A percentile compares a stretch with the other conserved stretches of the same genome.
Evolutionary conservation across 1,140 invertebrate genomes (phyloP).

Genomic region (Drosophila mayri): DNA sequence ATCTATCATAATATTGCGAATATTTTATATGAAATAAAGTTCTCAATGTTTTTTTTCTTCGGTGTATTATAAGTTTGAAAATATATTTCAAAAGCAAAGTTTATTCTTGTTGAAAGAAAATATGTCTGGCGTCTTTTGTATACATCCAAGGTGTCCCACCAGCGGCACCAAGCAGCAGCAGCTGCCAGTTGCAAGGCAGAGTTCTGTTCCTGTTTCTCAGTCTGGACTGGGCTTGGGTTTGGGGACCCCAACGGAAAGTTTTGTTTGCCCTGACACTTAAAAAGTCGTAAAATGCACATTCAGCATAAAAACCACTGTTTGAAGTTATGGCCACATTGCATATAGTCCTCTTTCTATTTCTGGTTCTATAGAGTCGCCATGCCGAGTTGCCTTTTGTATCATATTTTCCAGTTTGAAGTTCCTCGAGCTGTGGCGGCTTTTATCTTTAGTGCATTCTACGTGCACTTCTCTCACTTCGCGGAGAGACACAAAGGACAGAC

Average conservation of each 20-base stretch:
- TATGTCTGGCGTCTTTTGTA: constrained; percentile 63
- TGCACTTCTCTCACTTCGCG: constrained; percentile 43
- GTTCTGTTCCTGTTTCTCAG: constrained; percentile 1
- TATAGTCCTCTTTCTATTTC: constrained; percentile 31
- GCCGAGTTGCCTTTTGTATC: constrained; percentile 45
- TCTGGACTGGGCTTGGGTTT: neutral
- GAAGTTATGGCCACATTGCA: constrained; percentile 69
- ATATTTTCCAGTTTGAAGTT: constrained; percentile 71
- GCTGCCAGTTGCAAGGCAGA: constrained; percentile 53
- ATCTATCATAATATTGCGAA: neutral
- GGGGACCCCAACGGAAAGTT: constrained; percentile 59
- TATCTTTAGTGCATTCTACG: constrained; percentile 74
- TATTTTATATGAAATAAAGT: neutral
- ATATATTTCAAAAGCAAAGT: constrained; percentile 67
- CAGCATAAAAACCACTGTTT: constrained; percentile 73
- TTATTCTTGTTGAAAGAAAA: constrained; percentile 72
- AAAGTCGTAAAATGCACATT: constrained; percentile 82
- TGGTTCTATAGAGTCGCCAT: neutral
- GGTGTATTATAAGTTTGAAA: constrained; percentile 31
- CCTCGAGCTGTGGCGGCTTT: constrained; percentile 41
- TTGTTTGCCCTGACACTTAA: constrained; percentile 78
- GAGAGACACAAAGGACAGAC: constrained; percentile 3
- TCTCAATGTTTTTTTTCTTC: neutral
- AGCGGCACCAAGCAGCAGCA: constrained; percentile 40
- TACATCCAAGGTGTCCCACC: constrained; percentile 48